These are phyloP conservation scores for Coenonympha glycerion DNA, from an alignment of 2,888 invertebrate genomes.

Conservation along the genomic window DNA sequence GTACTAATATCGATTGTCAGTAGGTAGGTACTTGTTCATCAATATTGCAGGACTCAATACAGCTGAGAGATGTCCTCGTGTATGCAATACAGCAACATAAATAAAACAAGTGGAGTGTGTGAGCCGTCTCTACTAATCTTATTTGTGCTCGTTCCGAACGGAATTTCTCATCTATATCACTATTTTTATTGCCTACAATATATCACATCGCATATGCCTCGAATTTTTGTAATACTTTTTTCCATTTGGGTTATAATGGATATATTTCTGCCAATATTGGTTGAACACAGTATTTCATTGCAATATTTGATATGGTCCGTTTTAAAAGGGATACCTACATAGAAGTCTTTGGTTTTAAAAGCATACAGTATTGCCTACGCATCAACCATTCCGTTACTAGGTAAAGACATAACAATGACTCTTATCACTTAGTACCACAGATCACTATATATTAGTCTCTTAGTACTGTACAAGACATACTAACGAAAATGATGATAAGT, in stretches of 20 bases:
- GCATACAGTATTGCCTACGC: too few relatives aligned
- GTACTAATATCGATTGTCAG: not conserved
- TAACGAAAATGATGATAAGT: too few relatives aligned
- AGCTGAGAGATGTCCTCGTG: not conserved
- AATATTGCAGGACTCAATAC: not conserved
- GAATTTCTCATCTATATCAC: constrained; percentile 49
- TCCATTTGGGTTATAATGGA: constrained; percentile 1
- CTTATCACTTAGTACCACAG: too few relatives aligned
- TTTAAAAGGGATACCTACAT: too few relatives aligned
- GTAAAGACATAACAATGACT: too few relatives aligned
- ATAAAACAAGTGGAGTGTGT: not conserved
- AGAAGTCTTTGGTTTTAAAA: too few relatives aligned
- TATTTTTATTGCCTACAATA: constrained; percentile 52
- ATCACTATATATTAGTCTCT: too few relatives aligned
- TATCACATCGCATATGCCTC: constrained; percentile 22
- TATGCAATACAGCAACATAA: not conserved
- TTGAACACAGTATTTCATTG: not conserved
- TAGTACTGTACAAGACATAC: too few relatives aligned
- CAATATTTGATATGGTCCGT: not conserved
- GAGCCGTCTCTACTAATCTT: constrained; percentile 47
- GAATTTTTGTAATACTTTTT: constrained; percentile 8
- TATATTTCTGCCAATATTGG: constrained; percentile 1
- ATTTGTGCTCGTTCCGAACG: constrained; percentile 51
- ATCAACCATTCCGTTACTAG: too few relatives aligned
- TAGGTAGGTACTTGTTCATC: not conserved